Evolutionary conservation across 2,113 vertebrate genomes (phyloP).

Genomic region (Acanthochromis polyacanthus): DNA sequence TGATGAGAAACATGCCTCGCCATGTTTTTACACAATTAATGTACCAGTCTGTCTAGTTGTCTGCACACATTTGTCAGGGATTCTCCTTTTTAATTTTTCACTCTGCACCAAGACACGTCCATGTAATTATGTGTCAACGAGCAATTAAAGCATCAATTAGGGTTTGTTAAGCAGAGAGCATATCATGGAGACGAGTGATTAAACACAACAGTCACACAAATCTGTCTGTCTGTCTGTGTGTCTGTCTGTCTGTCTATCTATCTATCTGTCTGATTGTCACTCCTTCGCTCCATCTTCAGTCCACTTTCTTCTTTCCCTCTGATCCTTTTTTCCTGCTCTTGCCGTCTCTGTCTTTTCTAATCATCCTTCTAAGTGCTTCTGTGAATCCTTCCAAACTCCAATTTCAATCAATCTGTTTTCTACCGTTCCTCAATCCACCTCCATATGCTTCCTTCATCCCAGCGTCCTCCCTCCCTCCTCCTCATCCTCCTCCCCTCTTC

Average conservation of each 20-base stretch:
- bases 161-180: constrained; percentile 52
- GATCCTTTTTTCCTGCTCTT: constrained; percentile 16
- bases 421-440: constrained; percentile 1
- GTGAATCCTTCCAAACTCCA: constrained; percentile 38
- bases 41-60: constrained; percentile 13
- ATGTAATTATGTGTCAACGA: constrained; percentile 70
- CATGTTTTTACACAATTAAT: constrained; percentile 48
- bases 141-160: constrained; percentile 73
- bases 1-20: constrained; percentile 46
- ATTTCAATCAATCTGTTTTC: constrained; percentile 44
- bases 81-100: constrained; percentile 69
- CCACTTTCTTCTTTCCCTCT: background rate
- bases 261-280: background rate
- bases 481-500: background rate
- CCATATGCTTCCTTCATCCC: constrained; percentile 14
- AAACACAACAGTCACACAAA: constrained; percentile 8
- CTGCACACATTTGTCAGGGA: constrained; percentile 63
- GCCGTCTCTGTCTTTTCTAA: constrained; percentile 29
- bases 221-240: too few species aligned
- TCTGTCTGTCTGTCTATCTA: too few species aligned
- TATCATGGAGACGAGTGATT: constrained; percentile 53
- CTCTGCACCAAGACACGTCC: constrained; percentile 55
- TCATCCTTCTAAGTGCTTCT: constrained; percentile 27
- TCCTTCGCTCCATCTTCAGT: constrained; percentile 5
- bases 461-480: background rate